phyloP scores from a whole-genome alignment of 2,888 invertebrate species.

The Aplocera efformata region DNA sequence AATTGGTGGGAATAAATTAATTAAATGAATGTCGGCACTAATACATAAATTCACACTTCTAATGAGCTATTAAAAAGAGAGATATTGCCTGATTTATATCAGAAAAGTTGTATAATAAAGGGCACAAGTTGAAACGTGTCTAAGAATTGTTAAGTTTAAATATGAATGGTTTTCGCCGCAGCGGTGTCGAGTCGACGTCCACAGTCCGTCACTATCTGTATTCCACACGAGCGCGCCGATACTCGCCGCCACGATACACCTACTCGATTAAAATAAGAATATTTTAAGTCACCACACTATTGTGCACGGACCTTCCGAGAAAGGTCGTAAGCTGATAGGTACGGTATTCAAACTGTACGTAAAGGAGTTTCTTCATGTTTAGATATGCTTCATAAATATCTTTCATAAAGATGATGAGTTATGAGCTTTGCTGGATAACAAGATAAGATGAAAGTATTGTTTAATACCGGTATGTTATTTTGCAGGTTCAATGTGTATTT shows the following conservation, averaged over 20 bases:
- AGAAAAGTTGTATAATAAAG: background rate
- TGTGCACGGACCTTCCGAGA: conserved; percentile 52
- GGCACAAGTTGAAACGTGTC: conserved; percentile 5
- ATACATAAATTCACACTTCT: conserved; percentile 28
- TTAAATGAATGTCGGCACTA: conserved; percentile 18
- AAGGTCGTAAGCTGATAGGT: conserved; percentile 46
- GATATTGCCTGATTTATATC: background rate
- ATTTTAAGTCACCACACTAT: conserved; percentile 62
- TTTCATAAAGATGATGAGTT: conserved; percentile 17
- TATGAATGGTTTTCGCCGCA: conserved; percentile 61
- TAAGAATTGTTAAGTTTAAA: conserved; percentile 52
- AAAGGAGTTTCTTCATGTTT: conserved; percentile 33
- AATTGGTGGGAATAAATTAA: conserved; percentile 20
- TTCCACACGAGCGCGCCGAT: conserved; percentile 72
- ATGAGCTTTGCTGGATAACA: conserved; percentile 10
- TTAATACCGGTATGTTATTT: background rate
- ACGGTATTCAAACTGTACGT: conserved; percentile 32
- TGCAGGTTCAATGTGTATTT: too few relatives aligned
- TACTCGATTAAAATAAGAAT: conserved; percentile 76
- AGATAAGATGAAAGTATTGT: conserved; percentile 10
- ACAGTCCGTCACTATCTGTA: conserved; percentile 72
- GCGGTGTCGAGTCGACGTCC: conserved; percentile 50
- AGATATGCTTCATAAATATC: conserved; percentile 21
- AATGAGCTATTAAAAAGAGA: conserved; percentile 13
- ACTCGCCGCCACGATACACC: conserved; percentile 62